Base-by-base conservation (phyloP, 2,797 vertebrate genomes). In the Anguilla obscura region DNA sequence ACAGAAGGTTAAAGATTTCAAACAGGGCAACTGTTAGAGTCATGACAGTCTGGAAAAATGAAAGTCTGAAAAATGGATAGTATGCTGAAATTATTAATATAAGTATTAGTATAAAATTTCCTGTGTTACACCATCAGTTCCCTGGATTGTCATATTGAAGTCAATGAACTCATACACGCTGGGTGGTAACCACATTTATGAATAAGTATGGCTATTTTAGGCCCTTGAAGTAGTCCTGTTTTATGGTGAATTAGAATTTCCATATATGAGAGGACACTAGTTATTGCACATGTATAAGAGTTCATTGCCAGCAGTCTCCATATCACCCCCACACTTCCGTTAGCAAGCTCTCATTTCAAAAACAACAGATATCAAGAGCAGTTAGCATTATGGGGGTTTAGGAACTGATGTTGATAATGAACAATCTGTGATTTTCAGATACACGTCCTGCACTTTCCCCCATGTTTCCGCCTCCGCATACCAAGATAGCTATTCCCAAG, bases 291-390 rank as follows among this genome's bases (percentile, higher is more conserved):
- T 48, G 40, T 45, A 21, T 80, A 16, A 12, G 50, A 30, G n/a
- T 54, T 58, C 24, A 45, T 66, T 63, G 6, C 45, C 56, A 10
- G 4, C 3, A 45, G 56, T 45, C 85, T 33, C 7, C 36, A 8
- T 48, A n/a, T 1, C 7, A 40, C 50, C 18, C 63, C 82, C 88
- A 89, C 86, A 93, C 45, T 33, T 91, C 87, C 88, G 52, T 86
- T 86, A 54, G 88, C 33, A 89, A 63, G 76, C 87, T 91, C 89
- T 79, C 60, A 86, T 88, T 90, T 91, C 85, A 87, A 88, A 89
- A 90, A 89, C 89, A 89, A 92, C 89, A 86, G 66, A 89, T 76
- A 80, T n/a, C 52, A 40, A 50, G 76, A 45, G 4, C 76, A 89
- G 83, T 69, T 48, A 54, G 87, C 87, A 66, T 24, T 8, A 87